These are phyloP conservation scores for Coelinius sp. DNA, from an alignment of 2,888 invertebrate species.

Conservation along the genomic window DNA sequence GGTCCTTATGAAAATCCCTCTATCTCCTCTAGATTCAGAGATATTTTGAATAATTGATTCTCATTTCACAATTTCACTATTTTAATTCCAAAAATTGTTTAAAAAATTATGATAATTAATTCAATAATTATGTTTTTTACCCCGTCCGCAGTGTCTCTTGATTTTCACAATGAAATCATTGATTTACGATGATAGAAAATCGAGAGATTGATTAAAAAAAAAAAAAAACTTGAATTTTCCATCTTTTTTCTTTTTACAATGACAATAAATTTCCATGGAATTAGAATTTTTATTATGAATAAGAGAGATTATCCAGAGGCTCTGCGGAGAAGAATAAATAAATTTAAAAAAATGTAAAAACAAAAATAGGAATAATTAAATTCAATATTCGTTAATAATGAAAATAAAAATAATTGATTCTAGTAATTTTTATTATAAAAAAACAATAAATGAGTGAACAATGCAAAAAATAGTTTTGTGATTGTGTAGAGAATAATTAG, in stretches of 20 bases:
- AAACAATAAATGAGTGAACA: conserved; percentile 21
- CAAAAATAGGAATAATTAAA: conserved; percentile 6
- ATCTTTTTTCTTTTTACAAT: background rate
- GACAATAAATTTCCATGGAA: conserved; percentile 4
- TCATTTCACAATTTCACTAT: no score
- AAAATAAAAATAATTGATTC: background rate
- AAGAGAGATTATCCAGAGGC: background rate
- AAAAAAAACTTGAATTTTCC: background rate
- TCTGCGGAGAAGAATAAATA: background rate
- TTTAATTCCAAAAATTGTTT: no score
- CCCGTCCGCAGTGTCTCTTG: conserved; percentile 8
- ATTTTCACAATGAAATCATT: background rate
- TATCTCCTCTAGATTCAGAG: no score
- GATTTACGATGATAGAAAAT: background rate
- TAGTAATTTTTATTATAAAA: conserved; percentile 9
- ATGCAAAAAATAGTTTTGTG: conserved; percentile 21
- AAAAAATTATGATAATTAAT: no score
- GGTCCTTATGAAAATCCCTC: no score
- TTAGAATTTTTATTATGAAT: background rate
- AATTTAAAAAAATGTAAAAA: background rate
- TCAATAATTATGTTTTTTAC: background rate
- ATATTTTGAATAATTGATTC: no score
- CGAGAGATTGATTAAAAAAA: background rate
- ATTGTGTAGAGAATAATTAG: conserved; percentile 18
- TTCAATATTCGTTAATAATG: conserved; percentile 9